These are phyloP conservation scores for Salvelinus fontinalis DNA, from an alignment of 2,113 vertebrate species.

Conservation along the genomic window DNA sequence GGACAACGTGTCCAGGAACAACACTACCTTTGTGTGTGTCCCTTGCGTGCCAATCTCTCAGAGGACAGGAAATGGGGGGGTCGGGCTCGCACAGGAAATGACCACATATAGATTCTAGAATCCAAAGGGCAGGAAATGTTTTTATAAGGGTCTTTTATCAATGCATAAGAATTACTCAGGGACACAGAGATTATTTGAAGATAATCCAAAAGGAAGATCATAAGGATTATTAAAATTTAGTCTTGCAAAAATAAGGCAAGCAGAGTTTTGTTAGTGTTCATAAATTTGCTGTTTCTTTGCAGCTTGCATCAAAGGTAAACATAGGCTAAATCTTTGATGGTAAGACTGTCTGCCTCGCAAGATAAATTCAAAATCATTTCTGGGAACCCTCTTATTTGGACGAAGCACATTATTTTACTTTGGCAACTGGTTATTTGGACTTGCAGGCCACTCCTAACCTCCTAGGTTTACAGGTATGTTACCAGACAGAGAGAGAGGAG, in stretches of 20 bases:
- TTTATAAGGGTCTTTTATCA: constrained; percentile 60
- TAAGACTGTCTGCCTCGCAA: neutral
- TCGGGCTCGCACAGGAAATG: constrained; percentile 64
- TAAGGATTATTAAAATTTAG: neutral
- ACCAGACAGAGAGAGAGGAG: constrained; percentile 24
- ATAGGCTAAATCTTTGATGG: constrained; percentile 9
- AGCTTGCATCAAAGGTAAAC: constrained; percentile 25
- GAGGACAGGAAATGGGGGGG: constrained; percentile 84
- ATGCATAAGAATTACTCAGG: constrained; percentile 17
- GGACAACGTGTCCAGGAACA: constrained; percentile 67
- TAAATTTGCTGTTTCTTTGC: neutral
- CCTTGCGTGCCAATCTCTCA: constrained; percentile 71
- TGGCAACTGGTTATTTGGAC: constrained; percentile 25
- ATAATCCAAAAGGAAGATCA: constrained; percentile 22
- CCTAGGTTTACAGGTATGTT: constrained; percentile 15
- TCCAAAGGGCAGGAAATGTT: constrained; percentile 73
- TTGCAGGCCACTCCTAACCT: constrained; percentile 21
- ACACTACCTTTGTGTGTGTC: constrained; percentile 79
- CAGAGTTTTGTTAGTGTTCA: neutral
- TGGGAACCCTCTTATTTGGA: constrained; percentile 30
- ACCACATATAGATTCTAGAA: constrained; percentile 80
- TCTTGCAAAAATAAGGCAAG: neutral
- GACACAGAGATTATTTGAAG: constrained; percentile 21
- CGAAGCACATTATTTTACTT: neutral
- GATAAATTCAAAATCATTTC: constrained; percentile 17